phyloP scores from a whole-genome alignment of 2,113 vertebrate species.

The Erythrocercus mccallii region DNA sequence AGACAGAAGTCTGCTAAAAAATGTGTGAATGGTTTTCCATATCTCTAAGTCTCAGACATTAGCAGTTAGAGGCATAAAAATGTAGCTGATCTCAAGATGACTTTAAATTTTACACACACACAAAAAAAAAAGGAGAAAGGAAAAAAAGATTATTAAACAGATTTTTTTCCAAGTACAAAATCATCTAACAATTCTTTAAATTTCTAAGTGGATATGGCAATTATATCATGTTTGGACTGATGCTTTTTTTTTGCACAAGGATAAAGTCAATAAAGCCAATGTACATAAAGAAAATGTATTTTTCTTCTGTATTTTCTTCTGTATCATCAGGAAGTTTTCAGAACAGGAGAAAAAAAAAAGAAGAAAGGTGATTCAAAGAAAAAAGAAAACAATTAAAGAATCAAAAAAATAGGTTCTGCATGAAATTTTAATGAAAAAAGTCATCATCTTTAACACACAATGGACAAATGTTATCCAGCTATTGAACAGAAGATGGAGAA shows the following conservation, averaged over 20 bases:
- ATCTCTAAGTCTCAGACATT: not conserved
- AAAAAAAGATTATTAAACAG: not conserved
- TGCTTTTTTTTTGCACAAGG: not conserved
- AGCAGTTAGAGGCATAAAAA: not conserved
- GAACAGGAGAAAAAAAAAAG: not conserved
- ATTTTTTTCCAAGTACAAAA: not conserved
- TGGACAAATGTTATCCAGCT: not conserved
- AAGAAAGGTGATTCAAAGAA: not conserved
- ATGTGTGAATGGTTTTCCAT: not conserved
- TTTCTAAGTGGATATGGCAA: not conserved
- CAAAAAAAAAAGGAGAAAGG: too few relatives aligned
- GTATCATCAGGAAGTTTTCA: not conserved
- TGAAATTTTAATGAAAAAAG: not conserved
- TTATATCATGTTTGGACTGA: not conserved
- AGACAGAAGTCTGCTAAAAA: not conserved
- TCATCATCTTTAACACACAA: not conserved
- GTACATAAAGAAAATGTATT: not conserved
- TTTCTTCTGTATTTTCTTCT: not conserved
- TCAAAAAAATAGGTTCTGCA: not conserved
- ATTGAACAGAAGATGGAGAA: constrained; percentile 12
- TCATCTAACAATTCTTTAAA: not conserved
- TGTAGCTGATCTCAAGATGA: not conserved
- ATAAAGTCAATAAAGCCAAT: not conserved
- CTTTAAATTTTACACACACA: not conserved
- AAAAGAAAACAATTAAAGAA: not conserved